A percentile compares a stretch with the other conserved stretches of the same genome.
Evolutionary conservation across 2,113 vertebrate genomes (phyloP).

Genomic region (Oreochromis niloticus): DNA sequence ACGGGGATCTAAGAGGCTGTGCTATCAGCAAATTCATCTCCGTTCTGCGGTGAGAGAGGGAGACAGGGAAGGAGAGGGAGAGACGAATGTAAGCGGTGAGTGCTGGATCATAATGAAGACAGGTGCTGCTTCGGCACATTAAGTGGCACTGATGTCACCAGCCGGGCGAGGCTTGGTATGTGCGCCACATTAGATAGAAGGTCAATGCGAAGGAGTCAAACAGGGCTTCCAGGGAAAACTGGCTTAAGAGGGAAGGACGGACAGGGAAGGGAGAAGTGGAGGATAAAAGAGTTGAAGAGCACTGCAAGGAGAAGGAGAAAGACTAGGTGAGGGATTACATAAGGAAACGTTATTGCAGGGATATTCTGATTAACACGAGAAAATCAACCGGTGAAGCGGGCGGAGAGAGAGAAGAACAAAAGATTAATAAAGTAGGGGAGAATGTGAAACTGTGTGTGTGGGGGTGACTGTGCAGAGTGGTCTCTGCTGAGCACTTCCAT

Average conservation of each 20-base stretch:
- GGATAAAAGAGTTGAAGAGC: neutral
- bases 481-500: slow-evolving; percentile 16
- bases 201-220: slow-evolving; percentile 23
- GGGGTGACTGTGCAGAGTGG: neutral
- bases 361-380: slow-evolving; percentile 5
- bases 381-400: neutral
- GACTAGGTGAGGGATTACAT: slow-evolving; percentile 17
- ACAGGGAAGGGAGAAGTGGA: neutral
- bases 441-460: neutral
- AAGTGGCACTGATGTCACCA: slow-evolving; percentile 11
- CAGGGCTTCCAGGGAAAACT: neutral
- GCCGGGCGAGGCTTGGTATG: neutral
- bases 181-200: slow-evolving; percentile 8
- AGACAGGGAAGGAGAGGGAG: neutral
- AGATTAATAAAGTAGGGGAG: neutral
- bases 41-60: slow-evolving; percentile 9
- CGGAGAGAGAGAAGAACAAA: neutral
- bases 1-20: neutral
- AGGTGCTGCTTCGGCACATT: slow-evolving; percentile 52
- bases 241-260: neutral
- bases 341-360: neutral
- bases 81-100: slow-evolving; percentile 1
- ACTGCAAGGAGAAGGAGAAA: neutral
- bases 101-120: slow-evolving; percentile 28
- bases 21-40: slow-evolving; percentile 53